These are phyloP conservation scores for Strigamia crassipes DNA, from an alignment of 2,888 invertebrate genomes.

Conservation along the genomic window DNA sequence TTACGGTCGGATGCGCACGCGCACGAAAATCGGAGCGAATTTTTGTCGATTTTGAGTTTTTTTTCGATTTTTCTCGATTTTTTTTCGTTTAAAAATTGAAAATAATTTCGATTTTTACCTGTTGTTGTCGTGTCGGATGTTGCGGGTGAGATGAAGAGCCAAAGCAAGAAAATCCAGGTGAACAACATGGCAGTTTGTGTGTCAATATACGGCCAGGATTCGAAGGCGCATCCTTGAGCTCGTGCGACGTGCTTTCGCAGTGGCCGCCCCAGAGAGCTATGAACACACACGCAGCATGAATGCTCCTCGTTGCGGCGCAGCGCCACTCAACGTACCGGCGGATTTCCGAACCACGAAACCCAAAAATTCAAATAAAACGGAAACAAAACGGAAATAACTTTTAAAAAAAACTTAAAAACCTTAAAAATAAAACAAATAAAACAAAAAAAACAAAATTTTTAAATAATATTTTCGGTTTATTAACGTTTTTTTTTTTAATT, in stretches of 20 bases:
- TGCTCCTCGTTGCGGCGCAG: background rate
- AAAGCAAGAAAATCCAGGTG: conserved; percentile 23
- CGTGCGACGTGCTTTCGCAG: conserved; percentile 30
- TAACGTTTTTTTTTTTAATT: too few relatives aligned
- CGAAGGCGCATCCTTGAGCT: conserved; percentile 35
- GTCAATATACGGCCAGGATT: conserved; percentile 14
- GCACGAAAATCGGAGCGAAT: background rate
- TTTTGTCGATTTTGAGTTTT: too few relatives aligned
- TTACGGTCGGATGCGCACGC: too few relatives aligned
- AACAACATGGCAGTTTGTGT: conserved; percentile 8
- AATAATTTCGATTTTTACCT: too few relatives aligned
- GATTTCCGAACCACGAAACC: background rate
- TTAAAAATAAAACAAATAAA: too few relatives aligned
- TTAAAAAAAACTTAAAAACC: too few relatives aligned
- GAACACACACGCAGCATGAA: background rate
- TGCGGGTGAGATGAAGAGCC: background rate
- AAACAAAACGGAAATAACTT: too few relatives aligned
- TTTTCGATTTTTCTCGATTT: too few relatives aligned
- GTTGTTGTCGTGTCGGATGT: background rate
- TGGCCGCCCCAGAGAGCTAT: conserved; percentile 35
- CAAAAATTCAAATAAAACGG: too few relatives aligned
- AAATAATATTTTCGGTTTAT: background rate
- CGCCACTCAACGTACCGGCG: background rate
- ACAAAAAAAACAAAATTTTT: too few relatives aligned
- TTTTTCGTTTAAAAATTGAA: too few relatives aligned